These are phyloP conservation scores for Picus viridis DNA, from an alignment of 2,797 vertebrate genomes.

Conservation along the genomic window DNA sequence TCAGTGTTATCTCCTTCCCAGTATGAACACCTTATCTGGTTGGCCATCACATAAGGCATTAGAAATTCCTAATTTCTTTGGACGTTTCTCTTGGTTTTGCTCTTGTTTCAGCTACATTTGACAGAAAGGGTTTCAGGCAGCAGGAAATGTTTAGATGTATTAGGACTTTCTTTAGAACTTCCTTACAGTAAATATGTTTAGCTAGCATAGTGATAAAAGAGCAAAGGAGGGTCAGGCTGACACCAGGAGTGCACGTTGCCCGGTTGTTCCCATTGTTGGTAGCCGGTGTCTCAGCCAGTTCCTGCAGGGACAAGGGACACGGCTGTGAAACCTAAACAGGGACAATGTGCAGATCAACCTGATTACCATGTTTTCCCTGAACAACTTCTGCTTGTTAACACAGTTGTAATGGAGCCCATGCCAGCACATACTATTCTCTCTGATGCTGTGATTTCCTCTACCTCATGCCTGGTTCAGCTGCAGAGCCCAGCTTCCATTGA, in stretches of 20 bases:
- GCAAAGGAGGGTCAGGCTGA: constrained; percentile 18
- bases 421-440: background rate
- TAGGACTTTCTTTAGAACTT: background rate
- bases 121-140: background rate
- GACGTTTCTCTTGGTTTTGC: background rate
- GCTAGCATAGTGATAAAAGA: background rate
- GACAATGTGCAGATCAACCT: background rate
- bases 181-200: background rate
- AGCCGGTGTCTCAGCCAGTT: background rate
- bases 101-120: background rate
- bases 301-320: background rate
- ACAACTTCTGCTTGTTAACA: background rate
- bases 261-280: background rate
- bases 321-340: background rate
- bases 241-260: background rate
- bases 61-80: background rate
- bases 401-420: background rate
- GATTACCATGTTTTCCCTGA: background rate
- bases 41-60: background rate
- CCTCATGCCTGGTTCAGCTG: too few relatives aligned
- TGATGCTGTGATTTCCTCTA: fast-evolving
- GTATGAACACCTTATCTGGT: background rate
- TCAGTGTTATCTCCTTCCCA: background rate
- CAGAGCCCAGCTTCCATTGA: too few relatives aligned
- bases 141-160: background rate